Conservation (phyloP, 2,797 vertebrate genomes). For the Phataginus tricuspis region DNA sequence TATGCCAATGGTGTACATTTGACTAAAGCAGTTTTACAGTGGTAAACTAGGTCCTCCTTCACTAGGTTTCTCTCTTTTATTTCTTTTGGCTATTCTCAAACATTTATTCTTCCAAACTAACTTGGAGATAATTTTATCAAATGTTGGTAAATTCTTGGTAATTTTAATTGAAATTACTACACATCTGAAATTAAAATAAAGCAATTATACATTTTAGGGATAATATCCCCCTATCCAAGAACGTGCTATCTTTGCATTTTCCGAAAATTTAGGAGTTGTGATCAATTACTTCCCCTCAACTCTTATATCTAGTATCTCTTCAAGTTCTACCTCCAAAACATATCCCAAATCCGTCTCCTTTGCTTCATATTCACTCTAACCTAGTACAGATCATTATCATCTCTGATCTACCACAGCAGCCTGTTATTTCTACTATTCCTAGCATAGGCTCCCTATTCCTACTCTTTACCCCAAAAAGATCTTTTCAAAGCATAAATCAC, state of each 20-base stretch:
- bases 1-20: not conserved
- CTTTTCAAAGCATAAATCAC: not conserved
- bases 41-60: not conserved
- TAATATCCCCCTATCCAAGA: not conserved
- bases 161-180: not conserved
- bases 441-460: not conserved
- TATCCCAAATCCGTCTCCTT: not conserved
- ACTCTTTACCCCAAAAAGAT: not conserved
- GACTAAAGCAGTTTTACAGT: not conserved
- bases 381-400: not conserved
- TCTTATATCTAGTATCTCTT: not conserved
- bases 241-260: slow-evolving; percentile 17
- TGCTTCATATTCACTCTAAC: not conserved
- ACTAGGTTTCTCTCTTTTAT: not conserved
- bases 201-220: slow-evolving; percentile 6
- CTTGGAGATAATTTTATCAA: slow-evolving; percentile 2
- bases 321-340: not conserved
- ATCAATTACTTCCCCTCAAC: not conserved
- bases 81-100: slow-evolving; percentile 5
- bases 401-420: not conserved
- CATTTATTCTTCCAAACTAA: not conserved
- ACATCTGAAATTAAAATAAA: not conserved
- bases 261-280: not conserved
- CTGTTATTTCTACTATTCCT: not conserved
- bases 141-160: not conserved